A percentile compares a stretch with the other conserved stretches of the same genome.
These are phyloP conservation scores for Tor tambroides DNA, from an alignment of 2,113 vertebrate genomes.

Conservation along the genomic window DNA sequence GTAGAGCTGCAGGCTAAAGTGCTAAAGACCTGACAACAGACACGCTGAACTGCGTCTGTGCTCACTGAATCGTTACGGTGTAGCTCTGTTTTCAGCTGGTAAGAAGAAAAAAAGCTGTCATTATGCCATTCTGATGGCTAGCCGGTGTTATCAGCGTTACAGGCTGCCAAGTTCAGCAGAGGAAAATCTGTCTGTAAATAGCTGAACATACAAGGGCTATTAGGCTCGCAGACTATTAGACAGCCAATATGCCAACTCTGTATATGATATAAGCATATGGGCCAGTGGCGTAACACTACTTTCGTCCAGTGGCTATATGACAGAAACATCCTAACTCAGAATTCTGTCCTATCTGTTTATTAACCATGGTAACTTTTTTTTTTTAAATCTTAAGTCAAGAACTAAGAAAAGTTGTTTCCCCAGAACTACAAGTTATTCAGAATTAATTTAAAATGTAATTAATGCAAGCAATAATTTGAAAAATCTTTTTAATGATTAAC, in stretches of 20 bases:
- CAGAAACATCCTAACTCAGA: not conserved
- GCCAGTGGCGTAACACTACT: not conserved
- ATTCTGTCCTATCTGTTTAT: not conserved
- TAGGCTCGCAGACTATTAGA: not conserved
- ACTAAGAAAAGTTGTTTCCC: not conserved
- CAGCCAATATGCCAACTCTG: not conserved
- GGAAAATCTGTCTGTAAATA: slow-evolving; percentile 16
- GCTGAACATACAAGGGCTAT: not conserved
- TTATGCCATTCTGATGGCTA: slow-evolving; percentile 13
- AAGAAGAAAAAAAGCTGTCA: slow-evolving; percentile 37
- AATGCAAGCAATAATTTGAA: not conserved
- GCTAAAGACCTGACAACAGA: slow-evolving; percentile 50
- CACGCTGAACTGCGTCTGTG: slow-evolving; percentile 26
- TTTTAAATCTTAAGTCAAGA: not conserved
- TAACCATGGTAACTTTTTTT: not conserved
- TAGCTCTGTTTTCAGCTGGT: not conserved
- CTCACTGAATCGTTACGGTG: slow-evolving; percentile 14
- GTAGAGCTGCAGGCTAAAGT: slow-evolving; percentile 41
- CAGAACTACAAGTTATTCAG: not conserved
- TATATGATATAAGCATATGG: not conserved
- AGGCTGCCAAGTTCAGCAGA: slow-evolving; percentile 11
- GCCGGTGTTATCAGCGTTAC: slow-evolving; percentile 6
- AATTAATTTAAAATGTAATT: not conserved
- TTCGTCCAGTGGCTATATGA: not conserved
- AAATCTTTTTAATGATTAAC: not conserved